Percentiles rank a stretch among this genome's conserved stretches.
Conservation (phyloP, 35 echinoderm and acorn worm species). For the Hemicentrotus pulcherrimus region DNA sequence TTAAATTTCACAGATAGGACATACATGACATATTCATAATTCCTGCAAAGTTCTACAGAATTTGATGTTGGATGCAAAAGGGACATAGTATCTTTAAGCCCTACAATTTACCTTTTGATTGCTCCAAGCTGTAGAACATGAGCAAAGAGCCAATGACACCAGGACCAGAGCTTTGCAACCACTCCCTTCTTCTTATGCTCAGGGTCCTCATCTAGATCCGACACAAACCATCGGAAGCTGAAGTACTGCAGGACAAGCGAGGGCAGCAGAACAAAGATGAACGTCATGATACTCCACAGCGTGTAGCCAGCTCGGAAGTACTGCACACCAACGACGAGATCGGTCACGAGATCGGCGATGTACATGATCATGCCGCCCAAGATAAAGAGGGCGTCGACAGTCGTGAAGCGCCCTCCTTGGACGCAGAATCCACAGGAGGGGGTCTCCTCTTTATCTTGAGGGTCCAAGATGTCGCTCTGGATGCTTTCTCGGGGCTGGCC, state of each 20-base stretch:
- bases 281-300: conserved; percentile 80
- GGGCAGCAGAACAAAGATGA: conserved; percentile 85
- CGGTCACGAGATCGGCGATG: conserved; percentile 83
- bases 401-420: conserved; percentile 51
- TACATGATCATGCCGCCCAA: conserved; percentile 86
- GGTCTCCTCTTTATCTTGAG: background rate
- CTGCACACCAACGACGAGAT: conserved; percentile 77
- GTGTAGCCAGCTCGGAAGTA: conserved; percentile 55
- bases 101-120: conserved; percentile 70
- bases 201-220: conserved; percentile 59
- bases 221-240: conserved; percentile 89
- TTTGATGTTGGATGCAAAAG: too few species aligned
- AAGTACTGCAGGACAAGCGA: conserved; percentile 88
- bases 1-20: too few species aligned
- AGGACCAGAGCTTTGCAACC: conserved; percentile 56
- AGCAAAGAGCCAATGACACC: conserved; percentile 72
- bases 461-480: background rate
- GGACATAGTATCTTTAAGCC: too few species aligned
- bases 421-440: background rate
- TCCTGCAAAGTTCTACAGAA: too few species aligned
- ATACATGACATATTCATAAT: too few species aligned
- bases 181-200: conserved; percentile 8
- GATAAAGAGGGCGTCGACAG: conserved; percentile 80
- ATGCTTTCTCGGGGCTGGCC: conserved; percentile 19
- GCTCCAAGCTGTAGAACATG: conserved; percentile 92